Evolutionary conservation across 2,888 invertebrate genomes (phyloP).

Genomic region (Drosophila rellima): DNA sequence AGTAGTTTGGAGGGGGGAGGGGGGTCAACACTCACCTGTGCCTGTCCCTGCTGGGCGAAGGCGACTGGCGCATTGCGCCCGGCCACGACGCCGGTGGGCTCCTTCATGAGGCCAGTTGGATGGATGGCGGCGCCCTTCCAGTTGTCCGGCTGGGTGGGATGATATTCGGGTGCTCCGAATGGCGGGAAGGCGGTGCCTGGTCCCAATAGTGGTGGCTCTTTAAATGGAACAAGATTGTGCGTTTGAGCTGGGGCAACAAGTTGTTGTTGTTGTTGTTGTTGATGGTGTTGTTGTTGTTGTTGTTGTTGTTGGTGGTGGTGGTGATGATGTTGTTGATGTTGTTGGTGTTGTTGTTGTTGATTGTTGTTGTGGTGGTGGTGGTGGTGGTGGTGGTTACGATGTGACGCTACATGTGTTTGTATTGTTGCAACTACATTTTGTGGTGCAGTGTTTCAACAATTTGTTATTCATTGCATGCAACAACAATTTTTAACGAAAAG

Average conservation of each 20-base stretch:
- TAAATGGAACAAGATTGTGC: constrained; percentile 85
- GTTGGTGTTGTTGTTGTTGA: constrained; percentile 51
- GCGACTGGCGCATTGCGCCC: constrained; percentile 85
- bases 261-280: constrained; percentile 70
- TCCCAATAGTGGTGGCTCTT: constrained; percentile 86
- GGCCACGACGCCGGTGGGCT: constrained; percentile 86
- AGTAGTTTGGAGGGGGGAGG: neutral
- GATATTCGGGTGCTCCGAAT: constrained; percentile 85
- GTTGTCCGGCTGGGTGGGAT: constrained; percentile 85
- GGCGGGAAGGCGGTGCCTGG: constrained; percentile 85
- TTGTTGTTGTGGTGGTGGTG: constrained; percentile 46
- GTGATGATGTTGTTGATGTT: constrained; percentile 49
- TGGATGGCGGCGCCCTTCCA: constrained; percentile 86
- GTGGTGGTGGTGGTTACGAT: constrained; percentile 46
- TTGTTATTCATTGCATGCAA: constrained; percentile 70
- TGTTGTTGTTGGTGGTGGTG: constrained; percentile 61
- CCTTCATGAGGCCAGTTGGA: constrained; percentile 88
- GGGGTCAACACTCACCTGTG: constrained; percentile 80
- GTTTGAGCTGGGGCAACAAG: constrained; percentile 78
- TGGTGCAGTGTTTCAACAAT: constrained; percentile 41
- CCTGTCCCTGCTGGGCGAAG: constrained; percentile 85
- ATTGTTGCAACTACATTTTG: constrained; percentile 57
- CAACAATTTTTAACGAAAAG: constrained; percentile 62
- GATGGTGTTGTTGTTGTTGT: constrained; percentile 64
- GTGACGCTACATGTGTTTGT: constrained; percentile 58